Conservation (phyloP, 2,888 invertebrate species). For the Cynaeus angustus region DNA sequence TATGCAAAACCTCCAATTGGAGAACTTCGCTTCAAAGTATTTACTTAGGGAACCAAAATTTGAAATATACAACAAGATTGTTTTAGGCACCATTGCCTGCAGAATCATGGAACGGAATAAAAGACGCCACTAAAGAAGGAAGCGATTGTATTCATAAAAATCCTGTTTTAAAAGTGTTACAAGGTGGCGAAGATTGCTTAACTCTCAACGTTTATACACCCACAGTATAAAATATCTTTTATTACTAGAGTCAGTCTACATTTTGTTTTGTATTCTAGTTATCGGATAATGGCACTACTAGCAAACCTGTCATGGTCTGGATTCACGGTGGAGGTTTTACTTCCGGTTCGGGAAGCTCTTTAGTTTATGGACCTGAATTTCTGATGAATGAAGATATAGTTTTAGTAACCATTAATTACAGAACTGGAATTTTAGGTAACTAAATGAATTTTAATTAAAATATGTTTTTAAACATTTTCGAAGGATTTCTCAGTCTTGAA, state of each 20-base stretch:
- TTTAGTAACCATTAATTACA: conserved; percentile 68
- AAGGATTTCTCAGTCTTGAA: conserved; percentile 71
- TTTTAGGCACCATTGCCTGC: conserved; percentile 66
- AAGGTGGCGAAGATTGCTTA: conserved; percentile 64
- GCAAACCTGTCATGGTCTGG: conserved; percentile 70
- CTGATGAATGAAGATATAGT: conserved; percentile 67
- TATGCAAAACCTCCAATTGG: conserved; percentile 69
- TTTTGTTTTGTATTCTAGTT: conserved; percentile 12
- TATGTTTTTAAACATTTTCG: conserved; percentile 15
- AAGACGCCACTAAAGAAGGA: conserved; percentile 67
- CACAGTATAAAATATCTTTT: neutral
- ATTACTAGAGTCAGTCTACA: too few species aligned
- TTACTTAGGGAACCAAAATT: too few species aligned
- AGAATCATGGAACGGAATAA: conserved; percentile 66
- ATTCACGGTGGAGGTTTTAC: conserved; percentile 70
- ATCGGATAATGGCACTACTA: neutral
- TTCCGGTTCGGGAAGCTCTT: conserved; percentile 64
- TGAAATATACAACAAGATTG: neutral
- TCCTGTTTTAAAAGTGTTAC: conserved; percentile 61
- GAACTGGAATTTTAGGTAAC: conserved; percentile 68
- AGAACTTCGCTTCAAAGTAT: conserved; percentile 67
- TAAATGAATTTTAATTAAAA: neutral
- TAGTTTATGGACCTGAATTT: conserved; percentile 66
- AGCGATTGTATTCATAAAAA: conserved; percentile 58
- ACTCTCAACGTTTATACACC: conserved; percentile 62